Base-by-base conservation (phyloP, 2,888 invertebrate genomes). In the Asteroscopus sphinx region DNA sequence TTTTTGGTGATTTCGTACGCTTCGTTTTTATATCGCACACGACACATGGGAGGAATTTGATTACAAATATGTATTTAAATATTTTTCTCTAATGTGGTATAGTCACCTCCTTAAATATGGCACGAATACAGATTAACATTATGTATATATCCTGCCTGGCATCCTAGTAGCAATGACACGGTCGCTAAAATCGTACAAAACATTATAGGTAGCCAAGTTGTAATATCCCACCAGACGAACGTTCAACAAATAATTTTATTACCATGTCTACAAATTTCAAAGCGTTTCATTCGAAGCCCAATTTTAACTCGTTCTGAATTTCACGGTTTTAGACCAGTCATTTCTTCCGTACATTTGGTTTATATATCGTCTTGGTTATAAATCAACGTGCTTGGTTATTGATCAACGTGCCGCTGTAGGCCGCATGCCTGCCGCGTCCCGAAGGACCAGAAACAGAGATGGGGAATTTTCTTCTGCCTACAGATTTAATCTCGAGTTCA, bases 331-430 rank as follows among this genome's bases (percentile, higher is more conserved):
- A 83, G 58, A 81, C 82, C 71, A 66, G 57, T 48, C 69, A 72
- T 74, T 67, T 71, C 74, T 87, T 85, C 86, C 89, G 85, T 83
- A 79, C 84, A 80, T 87, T 87, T 85, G 87, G 86, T 88, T 89
- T 85, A 83, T 83, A 79, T 82, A 82, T 76, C 79, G 78, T 69
- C 54, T 71, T 60, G 66, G 77, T 76, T 76, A 82, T 92, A 90
- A 90, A 91, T 86, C 83, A n/a, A n/a, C n/a, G n/a, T n/a, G n/a
- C n/a, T n/a, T 75, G 67, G 39, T 56, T 72, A 68, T 87, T 86
- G 86, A 87, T 86, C 85, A 73, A 42, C 39, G 46, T 32, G 46
- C 48, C 47, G 40, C 52, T 26, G 52, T 26, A 54, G 52, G 40
- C 12, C 51, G 42, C 30, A 16, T 25, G 16, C 42, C 58, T 48